These are phyloP conservation scores for Adineta ricciae DNA, from an alignment of 2,888 invertebrate species.

Conservation along the genomic window DNA sequence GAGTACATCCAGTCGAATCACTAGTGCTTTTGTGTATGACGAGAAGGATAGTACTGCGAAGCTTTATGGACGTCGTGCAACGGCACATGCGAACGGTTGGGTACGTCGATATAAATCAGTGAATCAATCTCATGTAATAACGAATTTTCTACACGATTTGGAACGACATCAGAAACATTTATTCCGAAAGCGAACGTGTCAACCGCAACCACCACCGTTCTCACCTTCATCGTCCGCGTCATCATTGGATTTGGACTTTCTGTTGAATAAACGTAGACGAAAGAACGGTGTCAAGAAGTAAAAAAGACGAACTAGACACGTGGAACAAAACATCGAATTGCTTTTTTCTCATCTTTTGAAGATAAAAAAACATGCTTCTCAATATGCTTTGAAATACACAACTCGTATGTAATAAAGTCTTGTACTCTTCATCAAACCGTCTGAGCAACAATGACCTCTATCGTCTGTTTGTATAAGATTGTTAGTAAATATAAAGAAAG, in stretches of 20 bases:
- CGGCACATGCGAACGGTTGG: background rate
- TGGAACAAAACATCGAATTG: no score
- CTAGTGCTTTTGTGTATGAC: background rate
- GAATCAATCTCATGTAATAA: background rate
- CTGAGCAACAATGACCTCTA: background rate
- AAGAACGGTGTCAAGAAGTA: background rate
- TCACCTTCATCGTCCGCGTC: background rate
- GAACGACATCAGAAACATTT: no score
- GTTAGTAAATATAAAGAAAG: background rate
- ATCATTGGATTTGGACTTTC: background rate
- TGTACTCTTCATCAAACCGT: background rate
- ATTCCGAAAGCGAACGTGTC: background rate
- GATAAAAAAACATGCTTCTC: no score
- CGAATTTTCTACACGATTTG: background rate
- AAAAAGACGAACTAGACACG: no score
- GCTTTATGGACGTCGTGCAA: background rate
- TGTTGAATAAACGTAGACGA: background rate
- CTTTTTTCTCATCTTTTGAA: no score
- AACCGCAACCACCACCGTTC: background rate
- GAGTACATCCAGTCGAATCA: background rate
- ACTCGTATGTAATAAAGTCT: no score
- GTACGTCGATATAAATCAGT: background rate
- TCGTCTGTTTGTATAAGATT: background rate
- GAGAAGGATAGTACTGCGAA: background rate
- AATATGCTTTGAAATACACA: no score